These are phyloP conservation scores for Dermochelys coriacea DNA, from an alignment of 2,797 vertebrate species.

Conservation along the genomic window DNA sequence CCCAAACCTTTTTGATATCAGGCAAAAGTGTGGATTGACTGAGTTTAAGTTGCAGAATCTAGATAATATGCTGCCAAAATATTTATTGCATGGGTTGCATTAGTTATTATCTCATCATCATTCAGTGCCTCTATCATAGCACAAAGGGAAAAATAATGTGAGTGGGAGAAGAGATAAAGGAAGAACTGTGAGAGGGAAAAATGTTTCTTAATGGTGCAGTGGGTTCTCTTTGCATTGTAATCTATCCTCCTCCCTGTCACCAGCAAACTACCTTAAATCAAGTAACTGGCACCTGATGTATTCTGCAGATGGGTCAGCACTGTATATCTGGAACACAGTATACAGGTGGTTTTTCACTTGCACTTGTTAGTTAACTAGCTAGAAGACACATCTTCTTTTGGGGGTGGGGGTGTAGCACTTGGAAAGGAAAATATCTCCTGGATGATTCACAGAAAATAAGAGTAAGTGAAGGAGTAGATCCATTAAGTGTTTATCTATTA, in stretches of 20 bases:
- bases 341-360: constrained; percentile 66
- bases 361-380: neutral
- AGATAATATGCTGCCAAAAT: neutral
- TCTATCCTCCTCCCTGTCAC: neutral
- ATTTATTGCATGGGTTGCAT: neutral
- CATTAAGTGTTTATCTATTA: neutral
- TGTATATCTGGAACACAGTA: constrained; percentile 1
- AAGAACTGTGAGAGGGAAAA: constrained; percentile 1
- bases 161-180: constrained; percentile 11
- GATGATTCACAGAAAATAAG: constrained; percentile 9
- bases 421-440: constrained; percentile 41
- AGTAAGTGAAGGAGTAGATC: constrained; percentile 25
- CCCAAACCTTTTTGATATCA: neutral
- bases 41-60: constrained; percentile 6
- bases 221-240: neutral
- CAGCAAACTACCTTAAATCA: constrained; percentile 52
- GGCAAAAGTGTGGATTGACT: neutral
- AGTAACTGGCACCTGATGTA: constrained; percentile 55
- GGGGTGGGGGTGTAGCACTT: neutral
- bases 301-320: constrained; percentile 56
- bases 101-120: constrained; percentile 2
- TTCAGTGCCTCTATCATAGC: neutral
- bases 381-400: constrained; percentile 31
- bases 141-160: constrained; percentile 4
- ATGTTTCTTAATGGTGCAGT: constrained; percentile 12